Base-by-base conservation (phyloP, 1,140 invertebrate genomes). In the Acyrthosiphon pisum region DNA sequence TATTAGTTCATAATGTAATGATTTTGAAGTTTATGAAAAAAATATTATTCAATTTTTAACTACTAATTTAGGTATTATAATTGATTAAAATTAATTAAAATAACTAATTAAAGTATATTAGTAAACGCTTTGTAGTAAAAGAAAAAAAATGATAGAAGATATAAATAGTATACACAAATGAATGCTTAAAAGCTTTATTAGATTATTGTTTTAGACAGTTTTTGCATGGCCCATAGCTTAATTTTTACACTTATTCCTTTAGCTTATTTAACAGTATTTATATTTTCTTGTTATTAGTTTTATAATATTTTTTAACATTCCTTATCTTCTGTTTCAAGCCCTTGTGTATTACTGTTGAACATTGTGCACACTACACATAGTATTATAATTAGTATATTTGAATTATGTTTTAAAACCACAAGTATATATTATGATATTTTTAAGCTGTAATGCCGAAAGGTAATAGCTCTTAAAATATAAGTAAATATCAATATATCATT, bases 151-250 rank as follows among this genome's bases (percentile, higher is more conserved):
- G 4, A n/a, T 76, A 68, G n/a, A n/a, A 76, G 18, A 14, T 76
- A n/a, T 76, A n/a, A 76, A 76, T n/a, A 20, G n/a, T 76, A 35
- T 18, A 14, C n/a, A 76, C 6, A n/a, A n/a, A 18, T 76, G n/a
- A n/a, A 76, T n/a, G 60, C 60, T 76, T 76, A n/a, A 76, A 76
- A 76, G 60, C 60, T 76, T 76, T 18, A 76, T n/a, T 76, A 76
- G 14, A n/a, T 76, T 18, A 76, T 41, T 68, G 18, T 41, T 60
- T 14, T 44, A 23, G 35, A 90, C 1, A 44, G 23, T 30, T 68
- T 90, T 60, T 90, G 89, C 89, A 90, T 90, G 89, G 35, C 53
- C 22, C n/a, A 30, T 44, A n/a, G 89, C 37, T 90, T 90, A 60
- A 68, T 56, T 30, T 44, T 60, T 18, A 46, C 14, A 48, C 18